Evolutionary conservation across 2,797 vertebrate species (phyloP), one percentile per base, ranked within the genome.

Genomic region (Neopelma chrysocephalum): DNA sequence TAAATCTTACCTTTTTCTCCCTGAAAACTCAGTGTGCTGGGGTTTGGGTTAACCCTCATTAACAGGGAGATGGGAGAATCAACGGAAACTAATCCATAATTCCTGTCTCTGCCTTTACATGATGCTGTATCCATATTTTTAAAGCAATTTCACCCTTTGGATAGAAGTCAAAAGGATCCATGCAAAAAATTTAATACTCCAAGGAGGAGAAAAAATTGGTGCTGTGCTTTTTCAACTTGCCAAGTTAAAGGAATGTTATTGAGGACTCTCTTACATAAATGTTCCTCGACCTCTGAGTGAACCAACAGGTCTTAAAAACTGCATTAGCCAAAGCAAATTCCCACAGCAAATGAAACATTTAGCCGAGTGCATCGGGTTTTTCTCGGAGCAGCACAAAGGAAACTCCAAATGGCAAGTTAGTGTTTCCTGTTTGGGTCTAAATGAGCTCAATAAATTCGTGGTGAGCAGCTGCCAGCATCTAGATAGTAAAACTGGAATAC

Each of bases 231-330:
- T 92, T 47, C 57, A 62, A 36, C 77, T 88, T 26, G 96, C 97
- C 98, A 98, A 97, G 93, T 89, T 92, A 45, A 89, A 97, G 84
- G 95, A 98, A 97, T 97, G 96, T 94, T 97, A 94, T 81, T 95
- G 94, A 97, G 95, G 93, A 96, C 89, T 95, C 71, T 82, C 94
- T 97, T 96, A 96, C 84, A 95, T 96, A 98, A 97, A 97, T 90
- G 97, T 94, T 97, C 93, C 93, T 95, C 95, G 96, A 98, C 96
- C 97, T 97, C 89, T 21, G n/a, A 95, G 70, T 97, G 97, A 98
- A 98, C 97, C 95, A 97, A 94, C 96, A 98, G 97, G 92, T 97
- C 97, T 97, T 98, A 97, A 98, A 98, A 97, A 66, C 79, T 84
- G 76, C 92, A 95, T 95, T 87, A 95, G 94, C 92, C 96, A 97